These are phyloP conservation scores for Melopsittacus undulatus DNA, from an alignment of 2,797 vertebrate species.

Conservation along the genomic window DNA sequence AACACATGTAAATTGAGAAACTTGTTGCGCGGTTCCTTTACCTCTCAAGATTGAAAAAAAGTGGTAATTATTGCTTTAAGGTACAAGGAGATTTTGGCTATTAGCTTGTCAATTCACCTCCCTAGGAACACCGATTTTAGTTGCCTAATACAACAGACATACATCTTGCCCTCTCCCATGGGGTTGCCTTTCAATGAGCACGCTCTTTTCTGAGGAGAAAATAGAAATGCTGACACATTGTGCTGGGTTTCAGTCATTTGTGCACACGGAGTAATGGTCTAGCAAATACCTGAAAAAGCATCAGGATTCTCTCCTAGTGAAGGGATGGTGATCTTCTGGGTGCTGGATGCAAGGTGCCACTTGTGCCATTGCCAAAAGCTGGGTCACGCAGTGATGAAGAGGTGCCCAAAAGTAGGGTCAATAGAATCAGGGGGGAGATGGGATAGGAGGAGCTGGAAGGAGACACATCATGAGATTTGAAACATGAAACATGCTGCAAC, in stretches of 20 bases:
- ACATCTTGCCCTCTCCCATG: background rate
- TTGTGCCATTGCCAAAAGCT: background rate
- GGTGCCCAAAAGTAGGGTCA: background rate
- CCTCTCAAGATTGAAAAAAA: background rate
- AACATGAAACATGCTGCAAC: background rate
- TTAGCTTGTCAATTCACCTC: background rate
- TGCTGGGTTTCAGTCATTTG: background rate
- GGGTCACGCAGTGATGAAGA: background rate
- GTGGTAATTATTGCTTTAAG: background rate
- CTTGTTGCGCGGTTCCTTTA: background rate
- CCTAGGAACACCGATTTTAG: background rate
- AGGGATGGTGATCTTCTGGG: background rate
- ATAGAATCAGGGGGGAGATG: background rate
- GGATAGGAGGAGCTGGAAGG: background rate
- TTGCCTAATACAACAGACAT: background rate
- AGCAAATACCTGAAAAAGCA: background rate
- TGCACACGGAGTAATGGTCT: fast-evolving
- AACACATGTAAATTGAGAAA: background rate
- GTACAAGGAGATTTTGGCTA: background rate
- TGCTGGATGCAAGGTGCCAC: background rate
- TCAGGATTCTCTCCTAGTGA: background rate
- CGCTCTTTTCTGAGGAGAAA: background rate
- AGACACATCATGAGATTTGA: background rate
- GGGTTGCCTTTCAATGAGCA: background rate
- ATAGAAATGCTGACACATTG: fast-evolving